Evolutionary conservation across 2,888 invertebrate species (phyloP), one percentile per base, ranked within the genome.

Genomic region (Drosophila leonis): DNA sequence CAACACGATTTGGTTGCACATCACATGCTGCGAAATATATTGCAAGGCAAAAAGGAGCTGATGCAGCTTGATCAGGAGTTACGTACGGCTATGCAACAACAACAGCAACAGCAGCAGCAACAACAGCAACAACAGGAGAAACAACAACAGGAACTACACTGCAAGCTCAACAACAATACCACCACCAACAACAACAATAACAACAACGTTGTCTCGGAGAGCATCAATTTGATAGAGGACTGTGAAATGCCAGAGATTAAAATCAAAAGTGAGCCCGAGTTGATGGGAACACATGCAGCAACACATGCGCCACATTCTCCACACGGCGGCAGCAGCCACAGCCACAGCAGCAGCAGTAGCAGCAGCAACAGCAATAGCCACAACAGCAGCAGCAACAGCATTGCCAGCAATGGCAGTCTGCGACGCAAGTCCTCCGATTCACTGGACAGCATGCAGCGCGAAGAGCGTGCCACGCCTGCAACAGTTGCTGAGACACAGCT

Each of bases 1-100:
- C 92, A 92, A 68, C 92, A 93, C 75, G 93, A 92, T 54, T 94
- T 94, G 80, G 93, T 95, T 86, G 96, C 97, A 73, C 97, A 97
- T 93, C 96, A 97, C 93, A 97, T 98, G 95, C 94, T 98, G 86
- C 95, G 98, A 71, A 97, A 97, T 93, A 98, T 98, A 90, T 95
- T 98, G 71, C 98, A 98, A 93, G 97, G 96, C 83, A 96, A 97
- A 90, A 97, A 97, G 92, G 97, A 97, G 93, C 95, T 97, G 78
- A 95, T 97, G 90, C 94, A 97, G 88, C 94, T 96, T 55, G 95
- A 95, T 86, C 95, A 95, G 90, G 96, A 96, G 90, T 93, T 95
- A 81, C 94, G 95, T 85, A 93, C 94, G 70, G 94, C 93, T 59
- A 93, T 94, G 91, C 94, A 93, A 64, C 91, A 92, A 46, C 92